Percentiles rank a stretch among this genome's conserved stretches.
Conservation (phyloP, 2,888 invertebrate species). For the Troides aeacus region DNA sequence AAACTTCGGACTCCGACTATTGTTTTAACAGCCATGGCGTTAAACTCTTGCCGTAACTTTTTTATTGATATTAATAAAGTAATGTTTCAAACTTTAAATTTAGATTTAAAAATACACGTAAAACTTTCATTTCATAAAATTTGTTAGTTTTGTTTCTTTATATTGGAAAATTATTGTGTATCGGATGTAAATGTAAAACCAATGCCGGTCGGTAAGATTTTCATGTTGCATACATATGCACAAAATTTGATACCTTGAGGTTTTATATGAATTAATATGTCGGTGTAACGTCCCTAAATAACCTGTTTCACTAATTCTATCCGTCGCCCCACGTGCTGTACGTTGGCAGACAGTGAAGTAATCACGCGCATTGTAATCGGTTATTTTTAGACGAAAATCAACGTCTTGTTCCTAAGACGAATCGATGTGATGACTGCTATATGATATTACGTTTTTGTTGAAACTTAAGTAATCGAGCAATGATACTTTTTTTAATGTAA, state of each 20-base stretch:
- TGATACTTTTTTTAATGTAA: no score
- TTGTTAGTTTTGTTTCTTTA: no score
- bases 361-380: conserved; percentile 38
- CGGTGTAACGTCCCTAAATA: conserved; percentile 21
- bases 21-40: not conserved
- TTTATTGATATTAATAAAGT: not conserved
- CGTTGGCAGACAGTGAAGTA: conserved; percentile 47
- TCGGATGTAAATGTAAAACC: no score
- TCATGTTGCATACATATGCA: no score
- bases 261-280: conserved; percentile 6
- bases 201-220: no score
- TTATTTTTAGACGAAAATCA: conserved; percentile 25
- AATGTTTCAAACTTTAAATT: no score
- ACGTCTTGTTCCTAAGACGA: conserved; percentile 16
- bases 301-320: conserved; percentile 25
- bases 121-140: no score
- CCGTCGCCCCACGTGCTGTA: conserved; percentile 30
- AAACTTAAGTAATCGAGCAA: no score
- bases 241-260: not conserved
- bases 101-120: no score
- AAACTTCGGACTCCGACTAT: not conserved
- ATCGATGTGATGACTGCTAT: conserved; percentile 6
- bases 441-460: not conserved
- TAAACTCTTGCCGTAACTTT: not conserved
- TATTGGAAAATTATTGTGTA: no score